A percentile compares a stretch with the other conserved stretches of the same genome.
phyloP scores from a whole-genome alignment of 2,888 invertebrate species.

The Empis stercorea region DNA sequence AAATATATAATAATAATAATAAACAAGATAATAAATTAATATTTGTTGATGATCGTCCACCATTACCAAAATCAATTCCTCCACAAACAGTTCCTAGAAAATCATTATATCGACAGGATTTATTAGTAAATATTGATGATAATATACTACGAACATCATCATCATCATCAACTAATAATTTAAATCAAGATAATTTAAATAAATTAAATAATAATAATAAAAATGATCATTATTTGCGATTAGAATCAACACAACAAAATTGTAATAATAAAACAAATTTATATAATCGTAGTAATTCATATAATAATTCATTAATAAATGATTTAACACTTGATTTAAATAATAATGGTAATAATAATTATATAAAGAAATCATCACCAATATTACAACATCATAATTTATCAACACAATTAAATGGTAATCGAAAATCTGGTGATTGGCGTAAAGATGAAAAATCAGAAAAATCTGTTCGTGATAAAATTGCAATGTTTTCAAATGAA shows the following conservation, averaged over 20 bases:
- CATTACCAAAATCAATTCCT: conserved; percentile 33
- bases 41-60: conserved; percentile 26
- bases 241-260: background rate
- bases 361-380: background rate
- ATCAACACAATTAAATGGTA: background rate
- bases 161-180: background rate
- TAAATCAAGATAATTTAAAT: no score
- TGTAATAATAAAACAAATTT: no score
- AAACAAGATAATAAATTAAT: conserved; percentile 4
- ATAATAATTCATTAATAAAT: conserved; percentile 3
- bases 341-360: background rate
- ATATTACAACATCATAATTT: no score
- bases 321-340: background rate
- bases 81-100: conserved; percentile 32
- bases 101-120: conserved; percentile 33
- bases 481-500: conserved; percentile 67
- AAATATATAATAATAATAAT: conserved; percentile 12
- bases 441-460: conserved; percentile 67
- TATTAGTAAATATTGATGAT: conserved; percentile 33
- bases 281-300: conserved; percentile 1
- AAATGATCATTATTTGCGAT: background rate
- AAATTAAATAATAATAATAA: background rate
- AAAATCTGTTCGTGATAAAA: conserved; percentile 72
- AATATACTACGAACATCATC: conserved; percentile 16
- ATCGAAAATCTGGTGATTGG: conserved; percentile 36